Evolutionary conservation across 2,797 vertebrate genomes (phyloP), one percentile per base, ranked within the genome.

Genomic region (Serranus cabrilla): DNA sequence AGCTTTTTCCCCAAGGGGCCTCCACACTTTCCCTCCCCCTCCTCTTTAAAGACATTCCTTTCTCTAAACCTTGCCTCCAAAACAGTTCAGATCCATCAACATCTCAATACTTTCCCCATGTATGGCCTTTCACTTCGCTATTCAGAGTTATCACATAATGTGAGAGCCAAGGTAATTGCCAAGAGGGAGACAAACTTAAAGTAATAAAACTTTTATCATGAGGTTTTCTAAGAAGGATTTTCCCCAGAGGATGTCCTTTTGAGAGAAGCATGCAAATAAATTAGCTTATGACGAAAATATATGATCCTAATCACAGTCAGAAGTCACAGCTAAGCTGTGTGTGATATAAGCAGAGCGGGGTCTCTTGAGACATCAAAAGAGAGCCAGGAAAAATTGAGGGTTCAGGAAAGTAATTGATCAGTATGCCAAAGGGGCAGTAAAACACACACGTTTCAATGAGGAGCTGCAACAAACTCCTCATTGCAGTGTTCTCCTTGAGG

Each of bases 41-140:
- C 37, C 74, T 76, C 85, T 80, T 87, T 63, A 86, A 89, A 90
- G 84, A 80, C 82, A 92, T 91, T 91, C 84, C 80, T 84, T 77
- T 89, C 85, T 90, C 52, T 64, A 80, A 89, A 87, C 42, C 40
- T 81, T 80, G 45, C 58, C 76, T 82, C 49, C 43, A 80, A 79
- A 86, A 83, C 54, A 73, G 55, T 72, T 73, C 25, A 65, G 67
- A 87, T 81, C 78, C 71, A 83, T 89, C 78, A 81, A 66, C 76
- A 84, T 69, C 68, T 85, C 71, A 50, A 66, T 80, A 63, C 47
- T 56, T 84, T 75, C 31, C 59, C 64, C 61, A 68, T 71, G 60
- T 62, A 69, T 47, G 75, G 74, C 63, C 65, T 78, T 76, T 80
- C 45, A 72, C 61, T 80, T 83, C 54, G 23, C 61, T 78, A 76